Evolutionary conservation across 92 coral and sea anemone species (phyloP), one percentile per base, ranked within the genome.

Genomic region (Epizoanthus scotinus): DNA sequence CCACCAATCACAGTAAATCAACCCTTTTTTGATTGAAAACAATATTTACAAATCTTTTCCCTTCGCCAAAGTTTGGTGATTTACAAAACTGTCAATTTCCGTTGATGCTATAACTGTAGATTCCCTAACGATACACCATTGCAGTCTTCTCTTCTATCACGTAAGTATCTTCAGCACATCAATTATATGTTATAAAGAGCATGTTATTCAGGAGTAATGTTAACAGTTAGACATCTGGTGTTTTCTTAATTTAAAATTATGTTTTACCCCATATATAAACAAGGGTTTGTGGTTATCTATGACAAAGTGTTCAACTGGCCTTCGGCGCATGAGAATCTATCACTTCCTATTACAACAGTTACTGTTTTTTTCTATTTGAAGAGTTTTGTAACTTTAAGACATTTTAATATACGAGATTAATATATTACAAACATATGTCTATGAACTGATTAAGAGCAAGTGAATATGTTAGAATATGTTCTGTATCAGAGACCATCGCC

Each of bases 11-110:
- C 9, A 71, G 29, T 24, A 4, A 5, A 18, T n/a, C 26, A 21
- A 75, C 68, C 68, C 59, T 22, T 40, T n/a, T 21, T 52, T 53
- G 17, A 25, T 40, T 44, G 69, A 75, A 40, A 58, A 55, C 42
- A 67, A 67, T 75, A 67, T 60, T 75, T 75, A 53, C 59, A 38
- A 22, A 38, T 3, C 10, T 13, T 58, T 8, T 58, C 6, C 22
- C 25, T 3, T 59, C 2, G 3, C 1, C 8, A 8, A 40, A 3
- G 28, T 57, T 5, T 14, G 59, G 13, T 8, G 42, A 58, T 2
- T 34, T 36, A 0, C 17, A 62, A 62, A 24, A 26, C 8, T 31
- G 29, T 52, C 40, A 4, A 26, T 8, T 22, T 26, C 31, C 18
- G 20, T 20, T 71, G 44, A 44, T 12, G 10, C 15, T 44, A 15